Conservation (phyloP, 2,797 vertebrate genomes). For the Poeciliopsis gracilis region DNA sequence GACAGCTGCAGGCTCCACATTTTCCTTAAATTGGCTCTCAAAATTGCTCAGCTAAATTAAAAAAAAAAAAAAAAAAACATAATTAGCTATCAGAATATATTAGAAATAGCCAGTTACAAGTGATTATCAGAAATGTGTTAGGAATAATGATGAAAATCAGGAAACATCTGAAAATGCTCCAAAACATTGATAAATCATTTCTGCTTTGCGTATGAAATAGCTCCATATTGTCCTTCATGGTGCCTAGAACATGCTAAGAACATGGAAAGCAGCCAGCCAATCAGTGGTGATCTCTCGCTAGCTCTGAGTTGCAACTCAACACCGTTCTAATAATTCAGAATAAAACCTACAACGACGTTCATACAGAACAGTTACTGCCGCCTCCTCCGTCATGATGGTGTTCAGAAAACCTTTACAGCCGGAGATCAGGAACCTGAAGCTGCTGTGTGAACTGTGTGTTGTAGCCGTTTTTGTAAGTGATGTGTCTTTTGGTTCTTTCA, state of each 20-base stretch:
- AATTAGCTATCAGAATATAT: neutral
- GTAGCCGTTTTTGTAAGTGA: slow-evolving; percentile 53
- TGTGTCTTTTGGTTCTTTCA: slow-evolving; percentile 76
- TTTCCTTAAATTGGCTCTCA: neutral
- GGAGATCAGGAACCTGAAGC: neutral
- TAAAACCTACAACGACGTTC: neutral
- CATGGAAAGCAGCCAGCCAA: neutral
- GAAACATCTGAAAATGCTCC: neutral
- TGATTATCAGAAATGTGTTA: neutral
- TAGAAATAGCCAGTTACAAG: neutral
- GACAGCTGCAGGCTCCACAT: neutral
- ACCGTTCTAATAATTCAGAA: neutral
- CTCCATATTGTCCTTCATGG: neutral
- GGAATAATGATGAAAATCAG: neutral
- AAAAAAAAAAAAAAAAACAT: no score
- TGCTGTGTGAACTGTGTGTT: slow-evolving; percentile 8
- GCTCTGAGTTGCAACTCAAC: neutral
- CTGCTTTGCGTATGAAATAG: neutral
- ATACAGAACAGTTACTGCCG: neutral
- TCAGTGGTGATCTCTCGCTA: neutral
- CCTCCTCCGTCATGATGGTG: neutral
- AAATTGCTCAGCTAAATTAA: neutral
- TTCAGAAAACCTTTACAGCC: neutral
- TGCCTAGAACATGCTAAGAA: neutral
- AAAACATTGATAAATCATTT: neutral